phyloP scores from a whole-genome alignment of 2,797 vertebrate species.

The Corythornis leucogaster region DNA sequence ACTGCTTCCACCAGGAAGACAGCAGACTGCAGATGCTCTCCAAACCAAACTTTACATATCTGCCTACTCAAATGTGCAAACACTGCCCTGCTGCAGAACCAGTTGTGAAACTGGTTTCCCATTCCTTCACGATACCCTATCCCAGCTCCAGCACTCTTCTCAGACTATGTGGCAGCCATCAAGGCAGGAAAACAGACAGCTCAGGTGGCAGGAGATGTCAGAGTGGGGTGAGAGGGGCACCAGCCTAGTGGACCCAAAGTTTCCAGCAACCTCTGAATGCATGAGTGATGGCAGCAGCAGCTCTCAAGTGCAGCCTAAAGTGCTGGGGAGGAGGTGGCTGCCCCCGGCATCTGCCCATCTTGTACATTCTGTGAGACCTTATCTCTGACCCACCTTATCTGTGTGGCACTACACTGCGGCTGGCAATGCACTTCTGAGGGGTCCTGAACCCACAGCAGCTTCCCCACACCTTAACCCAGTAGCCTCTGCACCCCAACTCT shows the following conservation, averaged over 20 bases:
- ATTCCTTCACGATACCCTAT: not conserved
- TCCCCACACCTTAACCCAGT: not conserved
- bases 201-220: not conserved
- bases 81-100: not conserved
- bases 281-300: rapidly evolving
- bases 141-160: not conserved
- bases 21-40: not conserved
- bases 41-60: not conserved
- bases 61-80: not conserved
- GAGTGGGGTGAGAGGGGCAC: not conserved
- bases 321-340: not conserved
- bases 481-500: not conserved
- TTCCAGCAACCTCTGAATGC: not conserved
- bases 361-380: not conserved
- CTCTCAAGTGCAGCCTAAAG: not conserved
- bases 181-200: not conserved
- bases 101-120: not conserved
- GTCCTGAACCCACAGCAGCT: not conserved
- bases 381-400: not conserved
- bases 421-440: rapidly evolving
- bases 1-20: not conserved
- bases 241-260: not conserved
- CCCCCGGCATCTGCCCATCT: not conserved
- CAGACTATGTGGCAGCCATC: rapidly evolving
- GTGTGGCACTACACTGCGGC: not conserved